These are phyloP conservation scores for Lutraria lutraria DNA, from an alignment of 2,888 invertebrate genomes.

Conservation along the genomic window DNA sequence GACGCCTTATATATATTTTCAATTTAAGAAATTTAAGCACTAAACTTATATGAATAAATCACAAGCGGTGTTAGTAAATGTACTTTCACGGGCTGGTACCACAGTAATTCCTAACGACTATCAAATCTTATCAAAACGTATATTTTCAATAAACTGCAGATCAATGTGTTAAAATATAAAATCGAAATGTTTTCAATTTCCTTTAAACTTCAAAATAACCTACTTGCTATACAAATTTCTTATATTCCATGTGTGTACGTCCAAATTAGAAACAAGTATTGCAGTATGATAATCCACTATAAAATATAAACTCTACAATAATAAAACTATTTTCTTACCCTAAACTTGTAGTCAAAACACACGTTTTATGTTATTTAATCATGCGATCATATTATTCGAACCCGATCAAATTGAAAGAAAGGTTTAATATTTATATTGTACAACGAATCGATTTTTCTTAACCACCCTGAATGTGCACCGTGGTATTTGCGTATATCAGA, in stretches of 20 bases:
- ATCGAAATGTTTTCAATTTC: no score
- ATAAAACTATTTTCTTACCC: constrained; percentile 10
- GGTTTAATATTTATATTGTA: constrained; percentile 3
- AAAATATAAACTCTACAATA: neutral
- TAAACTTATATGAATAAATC: no score
- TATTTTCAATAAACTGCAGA: no score
- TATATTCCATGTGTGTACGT: neutral
- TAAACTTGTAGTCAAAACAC: neutral
- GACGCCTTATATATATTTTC: no score
- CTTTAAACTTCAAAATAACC: neutral
- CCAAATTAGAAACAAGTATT: neutral
- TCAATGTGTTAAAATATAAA: no score
- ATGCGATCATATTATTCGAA: neutral
- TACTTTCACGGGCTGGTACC: no score
- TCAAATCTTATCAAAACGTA: no score
- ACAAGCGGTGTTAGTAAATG: no score
- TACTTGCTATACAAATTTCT: neutral
- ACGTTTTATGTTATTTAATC: constrained; percentile 16
- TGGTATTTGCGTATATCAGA: neutral
- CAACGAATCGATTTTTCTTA: neutral
- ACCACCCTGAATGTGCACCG: neutral
- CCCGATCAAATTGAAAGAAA: neutral
- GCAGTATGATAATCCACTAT: neutral
- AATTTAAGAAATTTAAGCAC: no score
- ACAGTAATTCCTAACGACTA: no score